Conservation (phyloP, 2,888 invertebrate genomes). For the Marronus borbonicus region DNA sequence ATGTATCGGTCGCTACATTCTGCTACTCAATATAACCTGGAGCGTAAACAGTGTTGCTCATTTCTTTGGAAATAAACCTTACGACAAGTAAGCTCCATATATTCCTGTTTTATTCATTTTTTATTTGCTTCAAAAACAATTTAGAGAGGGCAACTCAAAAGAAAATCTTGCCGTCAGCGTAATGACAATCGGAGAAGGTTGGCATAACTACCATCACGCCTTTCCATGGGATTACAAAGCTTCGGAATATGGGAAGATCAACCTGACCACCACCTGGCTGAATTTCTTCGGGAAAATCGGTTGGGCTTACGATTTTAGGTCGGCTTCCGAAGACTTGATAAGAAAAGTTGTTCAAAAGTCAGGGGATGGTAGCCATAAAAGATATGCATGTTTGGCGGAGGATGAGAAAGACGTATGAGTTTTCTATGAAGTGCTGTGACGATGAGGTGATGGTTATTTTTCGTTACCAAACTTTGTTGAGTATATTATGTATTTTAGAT, state of each 20-base stretch:
- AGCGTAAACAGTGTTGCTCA: conserved; percentile 92
- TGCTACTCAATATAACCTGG: conserved; percentile 90
- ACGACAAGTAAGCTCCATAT: conserved; percentile 74
- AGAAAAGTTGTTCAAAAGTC: conserved; percentile 79
- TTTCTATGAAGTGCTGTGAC: not conserved
- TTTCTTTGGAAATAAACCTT: conserved; percentile 83
- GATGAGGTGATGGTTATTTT: no score
- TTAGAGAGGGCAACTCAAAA: conserved; percentile 83
- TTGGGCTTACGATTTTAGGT: conserved; percentile 85
- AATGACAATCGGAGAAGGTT: conserved; percentile 82
- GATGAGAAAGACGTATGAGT: not conserved
- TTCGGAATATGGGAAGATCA: conserved; percentile 80
- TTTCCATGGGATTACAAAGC: conserved; percentile 97
- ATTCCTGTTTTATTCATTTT: conserved; percentile 1
- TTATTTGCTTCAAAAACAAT: conserved; percentile 48
- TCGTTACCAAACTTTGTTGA: no score
- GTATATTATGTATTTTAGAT: no score
- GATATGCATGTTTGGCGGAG: conserved; percentile 6
- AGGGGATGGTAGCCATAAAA: conserved; percentile 73
- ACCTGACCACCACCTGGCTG: conserved; percentile 79
- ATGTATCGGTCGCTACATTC: conserved; percentile 80
- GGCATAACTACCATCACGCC: conserved; percentile 94
- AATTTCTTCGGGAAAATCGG: conserved; percentile 80
- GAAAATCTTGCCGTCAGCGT: conserved; percentile 85
- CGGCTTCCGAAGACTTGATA: conserved; percentile 79